A percentile compares a stretch with the other conserved stretches of the same genome.
Conservation (phyloP, 92 coral and sea anemone genomes). For the Paragorgia papillata region DNA sequence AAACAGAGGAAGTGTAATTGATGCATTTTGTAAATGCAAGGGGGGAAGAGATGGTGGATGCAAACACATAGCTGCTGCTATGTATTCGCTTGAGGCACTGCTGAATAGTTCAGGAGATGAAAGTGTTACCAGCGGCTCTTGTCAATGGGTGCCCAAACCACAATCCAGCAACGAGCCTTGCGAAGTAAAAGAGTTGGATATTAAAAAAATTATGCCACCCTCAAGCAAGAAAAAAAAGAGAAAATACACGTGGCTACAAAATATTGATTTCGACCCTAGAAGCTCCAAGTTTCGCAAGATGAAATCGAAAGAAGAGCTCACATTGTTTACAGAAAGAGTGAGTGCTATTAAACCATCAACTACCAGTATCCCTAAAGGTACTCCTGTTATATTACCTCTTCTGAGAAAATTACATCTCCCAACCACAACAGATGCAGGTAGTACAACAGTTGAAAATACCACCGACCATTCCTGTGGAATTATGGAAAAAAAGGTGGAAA, state of each 20-base stretch:
- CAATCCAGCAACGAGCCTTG: slow-evolving; percentile 56
- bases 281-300: slow-evolving; percentile 31
- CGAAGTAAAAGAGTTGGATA: slow-evolving; percentile 56
- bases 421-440: too few species aligned
- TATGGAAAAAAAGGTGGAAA: slow-evolving; percentile 14
- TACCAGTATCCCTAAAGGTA: too few species aligned
- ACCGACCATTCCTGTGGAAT: not conserved
- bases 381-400: too few species aligned
- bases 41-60: slow-evolving; percentile 71
- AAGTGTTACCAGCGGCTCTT: slow-evolving; percentile 71
- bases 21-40: slow-evolving; percentile 64
- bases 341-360: slow-evolving; percentile 8
- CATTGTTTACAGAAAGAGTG: not conserved
- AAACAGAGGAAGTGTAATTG: slow-evolving; percentile 5
- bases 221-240: slow-evolving; percentile 41
- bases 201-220: slow-evolving; percentile 57
- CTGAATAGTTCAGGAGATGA: slow-evolving; percentile 56
- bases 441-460: not conserved
- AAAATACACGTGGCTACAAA: slow-evolving; percentile 39
- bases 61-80: slow-evolving; percentile 72
- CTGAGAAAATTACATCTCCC: too few species aligned
- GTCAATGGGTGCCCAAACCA: slow-evolving; percentile 63
- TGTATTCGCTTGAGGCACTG: slow-evolving; percentile 67
- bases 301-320: slow-evolving; percentile 17
- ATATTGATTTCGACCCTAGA: slow-evolving; percentile 63